phyloP scores from a whole-genome alignment of 2,888 invertebrate genomes.

The Crocallis elinguaria region DNA sequence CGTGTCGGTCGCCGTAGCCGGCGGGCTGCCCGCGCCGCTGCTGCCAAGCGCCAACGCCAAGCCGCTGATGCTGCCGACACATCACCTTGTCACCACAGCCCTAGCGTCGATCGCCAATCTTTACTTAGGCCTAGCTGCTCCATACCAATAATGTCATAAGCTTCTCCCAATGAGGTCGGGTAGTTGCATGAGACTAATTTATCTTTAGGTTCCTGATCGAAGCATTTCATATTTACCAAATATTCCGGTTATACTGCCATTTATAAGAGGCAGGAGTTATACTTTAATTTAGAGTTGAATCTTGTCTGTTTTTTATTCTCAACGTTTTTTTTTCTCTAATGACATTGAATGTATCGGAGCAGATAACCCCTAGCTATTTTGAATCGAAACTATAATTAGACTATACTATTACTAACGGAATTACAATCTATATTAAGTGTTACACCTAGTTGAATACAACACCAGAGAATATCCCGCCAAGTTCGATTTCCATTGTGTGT shows the following conservation, averaged over 20 bases:
- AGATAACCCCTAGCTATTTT: conserved; percentile 67
- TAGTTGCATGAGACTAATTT: neutral
- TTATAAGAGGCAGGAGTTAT: conserved; percentile 7
- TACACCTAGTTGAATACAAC: conserved; percentile 48
- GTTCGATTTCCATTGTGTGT: conserved; percentile 46
- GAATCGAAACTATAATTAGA: conserved; percentile 52
- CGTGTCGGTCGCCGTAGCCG: conserved; percentile 59
- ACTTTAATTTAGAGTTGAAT: neutral
- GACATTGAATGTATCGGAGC: conserved; percentile 59
- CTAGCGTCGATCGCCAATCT: conserved; percentile 61
- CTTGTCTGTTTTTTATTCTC: neutral
- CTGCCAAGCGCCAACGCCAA: conserved; percentile 84
- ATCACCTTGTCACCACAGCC: conserved; percentile 83
- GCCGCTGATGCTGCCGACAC: conserved; percentile 85
- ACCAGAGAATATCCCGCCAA: conserved; percentile 66
- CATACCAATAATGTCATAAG: conserved; percentile 45
- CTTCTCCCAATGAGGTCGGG: conserved; percentile 28
- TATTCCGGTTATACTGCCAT: too few species aligned
- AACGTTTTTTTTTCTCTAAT: too few species aligned
- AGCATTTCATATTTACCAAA: too few species aligned
- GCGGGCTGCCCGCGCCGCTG: conserved; percentile 76
- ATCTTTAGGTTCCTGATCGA: neutral
- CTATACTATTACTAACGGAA: conserved; percentile 43
- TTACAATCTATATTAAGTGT: conserved; percentile 40
- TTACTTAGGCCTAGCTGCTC: conserved; percentile 72